These are phyloP conservation scores for Tetragonula clypearis DNA, from an alignment of 1,140 invertebrate species.

Conservation along the genomic window DNA sequence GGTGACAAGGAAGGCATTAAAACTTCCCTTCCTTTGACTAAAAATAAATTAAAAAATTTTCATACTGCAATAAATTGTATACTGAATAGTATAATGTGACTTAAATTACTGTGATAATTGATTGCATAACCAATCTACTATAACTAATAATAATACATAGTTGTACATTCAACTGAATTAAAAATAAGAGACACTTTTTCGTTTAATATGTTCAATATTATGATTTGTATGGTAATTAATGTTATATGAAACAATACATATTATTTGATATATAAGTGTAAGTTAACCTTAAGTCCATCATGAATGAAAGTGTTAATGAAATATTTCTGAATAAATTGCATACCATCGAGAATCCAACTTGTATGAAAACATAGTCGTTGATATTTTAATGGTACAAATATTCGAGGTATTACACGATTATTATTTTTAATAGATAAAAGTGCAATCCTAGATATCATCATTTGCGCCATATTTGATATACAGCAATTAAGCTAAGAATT, in stretches of 20 bases:
- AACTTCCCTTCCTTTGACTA: conserved; percentile 77
- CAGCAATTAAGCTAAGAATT: not conserved
- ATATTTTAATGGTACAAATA: conserved; percentile 68
- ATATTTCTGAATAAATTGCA: conserved; percentile 60
- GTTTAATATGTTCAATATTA: not conserved
- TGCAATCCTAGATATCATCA: conserved; percentile 70
- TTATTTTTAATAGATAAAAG: conserved; percentile 65
- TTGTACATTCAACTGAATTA: not conserved
- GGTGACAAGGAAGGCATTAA: conserved; percentile 96
- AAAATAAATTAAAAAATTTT: conserved; percentile 38
- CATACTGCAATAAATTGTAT: not conserved
- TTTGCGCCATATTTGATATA: conserved; percentile 75
- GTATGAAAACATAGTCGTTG: conserved; percentile 77
- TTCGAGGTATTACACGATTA: conserved; percentile 62
- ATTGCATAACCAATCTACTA: conserved; percentile 66
- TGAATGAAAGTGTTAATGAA: conserved; percentile 52
- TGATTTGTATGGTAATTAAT: not conserved
- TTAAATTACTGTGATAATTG: conserved; percentile 27
- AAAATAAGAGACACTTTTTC: not conserved
- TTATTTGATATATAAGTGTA: not conserved
- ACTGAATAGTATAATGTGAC: not conserved
- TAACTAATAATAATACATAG: not conserved
- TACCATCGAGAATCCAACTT: conserved; percentile 76
- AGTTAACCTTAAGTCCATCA: conserved; percentile 55
- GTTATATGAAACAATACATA: not conserved